Evolutionary conservation across 2,888 invertebrate species (phyloP), one percentile per base, ranked within the genome.

Genomic region (Coleophora flavipennella): DNA sequence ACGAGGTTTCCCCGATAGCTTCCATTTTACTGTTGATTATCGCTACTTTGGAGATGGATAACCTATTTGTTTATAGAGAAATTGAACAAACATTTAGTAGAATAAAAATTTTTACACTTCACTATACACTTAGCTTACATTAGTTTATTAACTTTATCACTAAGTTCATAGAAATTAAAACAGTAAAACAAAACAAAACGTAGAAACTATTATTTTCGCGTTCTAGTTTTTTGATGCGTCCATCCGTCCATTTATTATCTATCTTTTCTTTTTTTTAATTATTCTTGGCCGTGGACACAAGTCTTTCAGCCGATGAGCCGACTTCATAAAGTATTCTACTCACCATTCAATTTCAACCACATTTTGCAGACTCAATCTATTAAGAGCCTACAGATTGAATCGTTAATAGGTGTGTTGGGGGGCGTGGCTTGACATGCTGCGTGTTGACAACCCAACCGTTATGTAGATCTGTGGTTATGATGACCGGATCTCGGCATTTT

Each of bases 31-130:
- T 43, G 33, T 38, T 36, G 13, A 37, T 29, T 41, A 41, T 42
- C 51, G 49, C 44, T 48, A 42, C 41, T 51, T 41, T 39, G n/a
- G 35, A 48, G 44, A 43, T 39, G 43, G 45, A 46, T 66, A 63
- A 62, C 63, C 61, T 62, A 55, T 55, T 59, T 55, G 60, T 56
- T 61, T 62, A 20, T 20, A 4, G 3, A 20, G 20, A 20, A 20
- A 64, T 61, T 60, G 57, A 58, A 56, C 54, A 60, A 58, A 60
- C 48, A 55, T 56, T 57, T 53, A 51, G 46, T 55, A n/a, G n/a
- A 56, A 38, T 10, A n/a, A 32, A 38, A 35, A 20, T 28, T n/a
- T 26, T 35, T 13, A 27, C 33, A 12, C 8, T 35, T 32, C n/a
- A 33, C 28, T 29, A 33, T 35, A 39, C 37, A 11, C 32, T 27